Evolutionary conservation across 2,113 vertebrate species (phyloP).

Genomic region (Daubentonia madagascariensis): DNA sequence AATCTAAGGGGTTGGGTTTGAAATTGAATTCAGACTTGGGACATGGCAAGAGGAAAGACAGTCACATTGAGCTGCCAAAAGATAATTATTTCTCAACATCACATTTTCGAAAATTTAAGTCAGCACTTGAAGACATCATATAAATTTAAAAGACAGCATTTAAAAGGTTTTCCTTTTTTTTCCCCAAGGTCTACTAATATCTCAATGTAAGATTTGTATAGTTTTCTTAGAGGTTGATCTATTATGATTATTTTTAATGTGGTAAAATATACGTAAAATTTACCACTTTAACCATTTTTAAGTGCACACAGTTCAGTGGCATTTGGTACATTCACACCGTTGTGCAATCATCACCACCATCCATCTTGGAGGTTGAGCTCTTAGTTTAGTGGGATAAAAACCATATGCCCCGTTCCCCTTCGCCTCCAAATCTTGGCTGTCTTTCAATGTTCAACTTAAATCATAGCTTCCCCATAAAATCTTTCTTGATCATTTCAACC

Average conservation of each 20-base stretch:
- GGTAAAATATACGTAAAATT: not conserved
- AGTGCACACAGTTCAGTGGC: not conserved
- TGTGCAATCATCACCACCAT: not conserved
- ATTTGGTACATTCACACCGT: not conserved
- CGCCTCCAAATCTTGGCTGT: not conserved
- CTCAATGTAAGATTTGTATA: not conserved
- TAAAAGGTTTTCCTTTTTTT: not conserved
- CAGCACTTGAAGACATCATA: not conserved
- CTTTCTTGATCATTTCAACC: not conserved
- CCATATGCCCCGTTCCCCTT: accelerated
- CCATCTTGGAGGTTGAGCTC: not conserved
- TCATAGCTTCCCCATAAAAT: not conserved
- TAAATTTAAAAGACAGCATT: not conserved
- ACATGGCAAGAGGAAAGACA: not conserved
- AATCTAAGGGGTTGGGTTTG: not conserved
- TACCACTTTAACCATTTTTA: not conserved
- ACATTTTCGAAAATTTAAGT: not conserved
- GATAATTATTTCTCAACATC: not conserved
- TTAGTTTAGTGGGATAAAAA: not conserved
- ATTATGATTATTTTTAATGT: not conserved
- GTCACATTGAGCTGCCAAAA: not conserved
- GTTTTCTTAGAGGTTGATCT: not conserved
- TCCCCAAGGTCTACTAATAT: not conserved
- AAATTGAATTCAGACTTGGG: not conserved
- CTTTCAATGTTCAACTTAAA: not conserved